Evolutionary conservation across 2,888 invertebrate genomes (phyloP), one percentile per base, ranked within the genome.

Genomic region (Acleris literana): DNA sequence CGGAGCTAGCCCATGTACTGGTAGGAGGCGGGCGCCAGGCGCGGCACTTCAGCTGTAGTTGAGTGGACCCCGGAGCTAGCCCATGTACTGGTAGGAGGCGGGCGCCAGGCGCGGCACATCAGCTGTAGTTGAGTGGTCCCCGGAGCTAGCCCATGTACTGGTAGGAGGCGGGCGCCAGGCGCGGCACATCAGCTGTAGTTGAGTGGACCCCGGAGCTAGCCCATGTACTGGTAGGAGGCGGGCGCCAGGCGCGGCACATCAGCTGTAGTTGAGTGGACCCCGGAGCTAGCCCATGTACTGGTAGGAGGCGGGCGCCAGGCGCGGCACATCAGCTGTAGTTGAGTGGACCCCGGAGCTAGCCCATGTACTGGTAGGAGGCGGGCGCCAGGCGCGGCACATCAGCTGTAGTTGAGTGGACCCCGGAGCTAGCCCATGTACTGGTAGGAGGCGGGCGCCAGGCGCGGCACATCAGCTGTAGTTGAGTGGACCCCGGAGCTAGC

Each of bases 51-150:
- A n/a, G n/a, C n/a, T n/a, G n/a, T 6, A 25, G 25, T 25, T 25
- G 25, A 25, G 7, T 1, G 25, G 1, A 6, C 3, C 7, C 7
- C 25, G 25, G 6, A 25, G 25, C 33, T 94, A 96, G 70, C 96
- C 96, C 94, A 96, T 96, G 86, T 96, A 97, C 85, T 97, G 97
- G 92, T 97, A 97, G 73, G 96, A 96, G 69, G 97, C 97, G 53
- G 93, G 93, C 17, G 20, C 20, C 20, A 20, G 20, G 20, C 20
- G 20, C 20, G 20, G n/a, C n/a, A n/a, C n/a, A n/a, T n/a, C n/a
- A n/a, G n/a, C n/a, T n/a, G n/a, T 6, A 25, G 25, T 25, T 25
- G 25, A 25, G 7, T 1, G 25, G 1, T 25, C 3, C 7, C 7
- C 25, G 25, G 6, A 25, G 25, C 33, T 94, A 96, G 70, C 96